Evolutionary conservation across 2,797 vertebrate genomes (phyloP).

Genomic region (Benthosema pterotum): DNA sequence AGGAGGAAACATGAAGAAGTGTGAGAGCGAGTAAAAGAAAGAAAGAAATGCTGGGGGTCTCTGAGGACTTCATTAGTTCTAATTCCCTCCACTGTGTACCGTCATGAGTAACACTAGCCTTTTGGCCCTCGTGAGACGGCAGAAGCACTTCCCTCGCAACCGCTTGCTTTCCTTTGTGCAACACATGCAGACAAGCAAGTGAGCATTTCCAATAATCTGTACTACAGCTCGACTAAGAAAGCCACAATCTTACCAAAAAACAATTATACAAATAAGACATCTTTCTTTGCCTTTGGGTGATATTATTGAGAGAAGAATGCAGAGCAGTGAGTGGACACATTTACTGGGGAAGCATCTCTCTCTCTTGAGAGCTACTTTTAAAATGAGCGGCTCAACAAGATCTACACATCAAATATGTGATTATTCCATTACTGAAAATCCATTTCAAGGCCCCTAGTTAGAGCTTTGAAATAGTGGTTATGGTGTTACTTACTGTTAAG

Average conservation of each 20-base stretch:
- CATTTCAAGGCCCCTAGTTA: too few relatives aligned
- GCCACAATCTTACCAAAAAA: slow-evolving; percentile 24
- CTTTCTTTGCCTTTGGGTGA: too few relatives aligned
- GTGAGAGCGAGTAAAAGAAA: slow-evolving; percentile 19
- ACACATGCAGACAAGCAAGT: slow-evolving; percentile 72
- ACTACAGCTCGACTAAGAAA: slow-evolving; percentile 26
- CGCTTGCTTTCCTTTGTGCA: slow-evolving; percentile 48
- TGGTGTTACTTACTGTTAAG: too few relatives aligned
- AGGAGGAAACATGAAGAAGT: not conserved
- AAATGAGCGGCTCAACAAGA: too few relatives aligned
- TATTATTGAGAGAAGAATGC: too few relatives aligned
- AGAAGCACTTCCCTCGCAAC: slow-evolving; percentile 74
- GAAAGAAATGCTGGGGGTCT: slow-evolving; percentile 68
- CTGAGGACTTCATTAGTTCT: slow-evolving; percentile 95
- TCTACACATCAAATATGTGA: too few relatives aligned
- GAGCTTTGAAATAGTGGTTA: too few relatives aligned
- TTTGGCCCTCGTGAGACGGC: slow-evolving; percentile 87
- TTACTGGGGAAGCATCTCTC: too few relatives aligned
- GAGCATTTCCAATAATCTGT: slow-evolving; percentile 76
- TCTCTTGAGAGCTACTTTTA: too few relatives aligned
- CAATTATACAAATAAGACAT: not conserved
- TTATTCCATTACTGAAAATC: too few relatives aligned
- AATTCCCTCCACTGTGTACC: slow-evolving; percentile 90
- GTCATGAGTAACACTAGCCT: slow-evolving; percentile 97
- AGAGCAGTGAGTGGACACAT: too few relatives aligned